A percentile compares a stretch with the other conserved stretches of the same genome.
phyloP scores from a whole-genome alignment of 2,797 vertebrate genomes.

The Mastacembelus armatus region DNA sequence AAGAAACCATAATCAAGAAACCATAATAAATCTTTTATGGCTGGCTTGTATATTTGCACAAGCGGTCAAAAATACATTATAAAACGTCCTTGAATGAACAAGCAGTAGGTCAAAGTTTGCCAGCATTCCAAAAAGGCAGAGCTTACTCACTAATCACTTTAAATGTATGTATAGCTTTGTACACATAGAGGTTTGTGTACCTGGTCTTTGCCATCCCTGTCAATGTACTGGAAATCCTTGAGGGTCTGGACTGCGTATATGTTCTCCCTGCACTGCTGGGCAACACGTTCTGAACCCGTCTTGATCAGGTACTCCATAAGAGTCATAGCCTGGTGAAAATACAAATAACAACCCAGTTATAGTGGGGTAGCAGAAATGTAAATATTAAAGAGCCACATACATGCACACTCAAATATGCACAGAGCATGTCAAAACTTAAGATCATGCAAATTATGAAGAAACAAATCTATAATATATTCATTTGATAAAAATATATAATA shows the following conservation, averaged over 20 bases:
- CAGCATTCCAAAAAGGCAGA: constrained; percentile 43
- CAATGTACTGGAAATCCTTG: constrained; percentile 95
- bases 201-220: constrained; percentile 95
- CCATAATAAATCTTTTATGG: constrained; percentile 22
- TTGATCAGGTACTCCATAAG: constrained; percentile 97
- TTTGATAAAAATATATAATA: no score
- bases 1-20: constrained; percentile 22
- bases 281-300: constrained; percentile 94
- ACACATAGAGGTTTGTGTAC: constrained; percentile 62
- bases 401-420: background rate
- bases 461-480: no score
- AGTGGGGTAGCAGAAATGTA: background rate
- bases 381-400: background rate
- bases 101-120: constrained; percentile 21
- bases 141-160: constrained; percentile 33
- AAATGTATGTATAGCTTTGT: constrained; percentile 39
- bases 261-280: constrained; percentile 95
- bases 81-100: constrained; percentile 45
- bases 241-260: constrained; percentile 95
- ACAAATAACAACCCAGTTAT: constrained; percentile 18
- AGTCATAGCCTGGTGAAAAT: constrained; percentile 89
- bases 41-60: constrained; percentile 44
- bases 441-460: no score
- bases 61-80: constrained; percentile 37
- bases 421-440: no score